Percentiles rank a stretch among this genome's conserved stretches.
Conservation (phyloP, 2,888 invertebrate species). For the Andrena trimmerana region DNA sequence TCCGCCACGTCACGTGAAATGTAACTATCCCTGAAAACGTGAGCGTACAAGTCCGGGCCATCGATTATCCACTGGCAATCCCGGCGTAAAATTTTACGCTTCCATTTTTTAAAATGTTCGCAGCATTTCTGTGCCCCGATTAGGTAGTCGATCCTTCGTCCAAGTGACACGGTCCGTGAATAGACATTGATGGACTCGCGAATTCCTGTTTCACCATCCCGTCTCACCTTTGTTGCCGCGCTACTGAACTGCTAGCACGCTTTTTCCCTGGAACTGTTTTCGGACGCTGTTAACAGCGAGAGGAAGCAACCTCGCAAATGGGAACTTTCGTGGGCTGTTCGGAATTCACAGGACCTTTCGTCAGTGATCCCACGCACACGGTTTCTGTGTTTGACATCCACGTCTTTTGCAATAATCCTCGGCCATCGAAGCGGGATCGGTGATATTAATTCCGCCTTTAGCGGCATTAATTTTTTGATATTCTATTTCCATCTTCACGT, state of each 20-base stretch:
- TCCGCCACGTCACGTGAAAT: constrained; percentile 8
- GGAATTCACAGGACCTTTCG: background rate
- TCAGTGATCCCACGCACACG: background rate
- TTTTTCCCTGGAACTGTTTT: constrained; percentile 23
- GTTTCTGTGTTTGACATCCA: background rate
- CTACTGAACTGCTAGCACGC: constrained; percentile 13
- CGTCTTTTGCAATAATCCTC: background rate
- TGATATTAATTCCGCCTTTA: background rate
- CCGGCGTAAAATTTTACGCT: constrained; percentile 20
- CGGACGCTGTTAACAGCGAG: background rate
- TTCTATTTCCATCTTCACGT: background rate
- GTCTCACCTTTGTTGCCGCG: constrained; percentile 12
- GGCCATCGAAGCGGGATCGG: no score
- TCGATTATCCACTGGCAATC: constrained; percentile 35
- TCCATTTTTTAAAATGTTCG: constrained; percentile 29
- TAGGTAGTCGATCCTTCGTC: background rate
- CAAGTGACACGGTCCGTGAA: constrained; percentile 3
- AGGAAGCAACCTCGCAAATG: background rate
- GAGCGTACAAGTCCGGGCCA: constrained; percentile 6
- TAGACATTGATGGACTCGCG: constrained; percentile 24
- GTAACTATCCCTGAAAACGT: constrained; percentile 22
- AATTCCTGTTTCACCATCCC: constrained; percentile 11
- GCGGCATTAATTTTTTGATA: background rate
- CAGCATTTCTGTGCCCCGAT: constrained; percentile 15
- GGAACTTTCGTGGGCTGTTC: background rate